phyloP scores from a whole-genome alignment of 2,797 vertebrate species.

The Cynodonichthys magdalenae region DNA sequence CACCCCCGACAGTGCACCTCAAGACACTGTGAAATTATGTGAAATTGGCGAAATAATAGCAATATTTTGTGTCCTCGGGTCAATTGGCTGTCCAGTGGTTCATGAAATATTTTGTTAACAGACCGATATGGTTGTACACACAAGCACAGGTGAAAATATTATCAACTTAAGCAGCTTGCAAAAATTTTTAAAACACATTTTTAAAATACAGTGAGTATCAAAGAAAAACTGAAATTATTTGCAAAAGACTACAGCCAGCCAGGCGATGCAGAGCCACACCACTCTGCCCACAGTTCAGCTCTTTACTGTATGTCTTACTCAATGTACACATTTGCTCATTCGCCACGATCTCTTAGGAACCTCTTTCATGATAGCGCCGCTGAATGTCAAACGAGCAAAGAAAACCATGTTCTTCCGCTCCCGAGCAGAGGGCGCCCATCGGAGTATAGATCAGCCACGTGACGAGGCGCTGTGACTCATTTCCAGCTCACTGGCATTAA shows the following conservation, averaged over 20 bases:
- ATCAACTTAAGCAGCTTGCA: no score
- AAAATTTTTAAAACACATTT: no score
- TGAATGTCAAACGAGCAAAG: conserved; percentile 67
- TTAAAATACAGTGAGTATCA: no score
- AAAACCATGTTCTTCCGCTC: conserved; percentile 59
- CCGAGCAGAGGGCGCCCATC: conserved; percentile 47
- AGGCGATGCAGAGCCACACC: conserved; percentile 12
- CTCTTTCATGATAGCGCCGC: conserved; percentile 49
- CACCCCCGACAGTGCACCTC: no score
- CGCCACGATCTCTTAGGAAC: conserved; percentile 54
- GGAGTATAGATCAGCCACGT: conserved; percentile 60
- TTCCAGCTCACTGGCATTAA: conserved; percentile 77
- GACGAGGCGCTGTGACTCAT: conserved; percentile 75
- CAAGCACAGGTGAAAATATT: no score
- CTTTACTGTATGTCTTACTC: conserved; percentile 18
- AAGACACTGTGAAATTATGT: no score
- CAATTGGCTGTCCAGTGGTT: no score
- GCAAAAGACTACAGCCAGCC: background rate
- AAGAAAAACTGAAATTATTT: no score
- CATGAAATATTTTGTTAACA: no score
- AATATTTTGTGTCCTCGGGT: no score
- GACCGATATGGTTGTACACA: no score
- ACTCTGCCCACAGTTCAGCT: conserved; percentile 17
- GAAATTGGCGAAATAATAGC: no score
- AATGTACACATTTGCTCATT: conserved; percentile 50